Evolutionary conservation across 1,140 invertebrate species (phyloP).

Genomic region (Helicoverpa armigera): DNA sequence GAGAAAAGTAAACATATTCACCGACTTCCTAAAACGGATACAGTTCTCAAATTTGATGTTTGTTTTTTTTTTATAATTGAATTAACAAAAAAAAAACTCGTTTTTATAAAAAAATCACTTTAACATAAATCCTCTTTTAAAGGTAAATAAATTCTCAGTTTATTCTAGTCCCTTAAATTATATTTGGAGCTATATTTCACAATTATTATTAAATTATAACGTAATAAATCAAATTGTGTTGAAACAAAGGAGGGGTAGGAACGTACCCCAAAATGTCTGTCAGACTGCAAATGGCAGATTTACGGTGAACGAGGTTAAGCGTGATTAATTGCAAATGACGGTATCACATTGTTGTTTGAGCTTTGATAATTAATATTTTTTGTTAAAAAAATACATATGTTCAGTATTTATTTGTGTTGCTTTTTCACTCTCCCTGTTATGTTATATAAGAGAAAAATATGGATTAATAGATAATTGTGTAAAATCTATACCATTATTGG

Average conservation of each 20-base stretch:
- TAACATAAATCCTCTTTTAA: background rate
- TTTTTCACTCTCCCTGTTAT: too few species aligned
- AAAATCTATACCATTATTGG: too few species aligned
- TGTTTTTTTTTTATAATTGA: too few species aligned
- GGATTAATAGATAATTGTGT: too few species aligned
- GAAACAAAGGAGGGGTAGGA: conserved; percentile 6
- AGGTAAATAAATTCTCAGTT: conserved; percentile 21
- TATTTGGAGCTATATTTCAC: conserved; percentile 31
- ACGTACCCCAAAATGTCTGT: conserved; percentile 21
- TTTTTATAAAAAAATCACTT: background rate
- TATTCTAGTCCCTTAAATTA: background rate
- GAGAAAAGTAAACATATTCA: too few species aligned
- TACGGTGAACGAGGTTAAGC: conserved; percentile 1
- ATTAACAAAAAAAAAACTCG: too few species aligned
- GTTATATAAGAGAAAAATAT: too few species aligned
- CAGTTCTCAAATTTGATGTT: too few species aligned
- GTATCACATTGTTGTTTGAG: background rate
- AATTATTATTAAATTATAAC: conserved; percentile 36
- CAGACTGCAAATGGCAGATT: conserved; percentile 35
- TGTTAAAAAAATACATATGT: background rate
- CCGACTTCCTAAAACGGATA: too few species aligned
- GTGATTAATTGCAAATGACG: conserved; percentile 20
- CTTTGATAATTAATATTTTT: background rate
- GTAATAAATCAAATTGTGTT: conserved; percentile 32
- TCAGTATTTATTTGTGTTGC: background rate